A percentile compares a stretch with the other conserved stretches of the same genome.
Conservation (phyloP, 2,888 invertebrate species). For the Chaetogeoica ovagalla region DNA sequence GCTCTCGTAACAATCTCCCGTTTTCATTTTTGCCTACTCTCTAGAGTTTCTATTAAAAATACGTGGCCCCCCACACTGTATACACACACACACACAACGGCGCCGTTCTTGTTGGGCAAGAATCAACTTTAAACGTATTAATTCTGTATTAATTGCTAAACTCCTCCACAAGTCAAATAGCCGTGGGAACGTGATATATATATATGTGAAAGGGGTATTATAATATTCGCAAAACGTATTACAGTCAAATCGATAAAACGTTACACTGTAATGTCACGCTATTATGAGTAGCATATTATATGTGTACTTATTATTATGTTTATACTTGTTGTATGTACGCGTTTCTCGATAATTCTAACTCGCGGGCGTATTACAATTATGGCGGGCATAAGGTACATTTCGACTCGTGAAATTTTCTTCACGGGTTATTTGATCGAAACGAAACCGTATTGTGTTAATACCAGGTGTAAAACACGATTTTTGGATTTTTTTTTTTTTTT, state of each 20-base stretch:
- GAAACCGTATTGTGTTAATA: background rate
- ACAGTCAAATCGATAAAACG: slow-evolving; percentile 26
- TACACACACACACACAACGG: too few species aligned
- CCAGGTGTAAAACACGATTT: too few species aligned
- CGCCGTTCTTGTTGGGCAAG: background rate
- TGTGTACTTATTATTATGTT: background rate
- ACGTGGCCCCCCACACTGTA: slow-evolving; percentile 7
- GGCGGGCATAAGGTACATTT: too few species aligned
- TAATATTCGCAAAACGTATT: slow-evolving; percentile 15
- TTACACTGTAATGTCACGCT: slow-evolving; percentile 6
- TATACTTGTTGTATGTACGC: background rate
- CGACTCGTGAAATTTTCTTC: too few species aligned
- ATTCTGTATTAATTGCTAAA: slow-evolving; percentile 15
- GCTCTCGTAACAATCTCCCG: slow-evolving; percentile 17
- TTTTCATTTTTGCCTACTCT: slow-evolving; percentile 29
- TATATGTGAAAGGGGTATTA: slow-evolving; percentile 22
- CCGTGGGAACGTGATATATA: slow-evolving; percentile 1
- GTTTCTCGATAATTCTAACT: background rate
- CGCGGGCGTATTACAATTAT: background rate
- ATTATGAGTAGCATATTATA: background rate
- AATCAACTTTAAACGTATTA: slow-evolving; percentile 15
- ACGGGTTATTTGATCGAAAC: background rate
- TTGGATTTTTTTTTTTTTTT: too few species aligned
- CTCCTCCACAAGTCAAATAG: background rate
- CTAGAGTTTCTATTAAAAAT: background rate